Evolutionary conservation across 2,113 vertebrate species (phyloP).

Genomic region (Daubentonia madagascariensis): DNA sequence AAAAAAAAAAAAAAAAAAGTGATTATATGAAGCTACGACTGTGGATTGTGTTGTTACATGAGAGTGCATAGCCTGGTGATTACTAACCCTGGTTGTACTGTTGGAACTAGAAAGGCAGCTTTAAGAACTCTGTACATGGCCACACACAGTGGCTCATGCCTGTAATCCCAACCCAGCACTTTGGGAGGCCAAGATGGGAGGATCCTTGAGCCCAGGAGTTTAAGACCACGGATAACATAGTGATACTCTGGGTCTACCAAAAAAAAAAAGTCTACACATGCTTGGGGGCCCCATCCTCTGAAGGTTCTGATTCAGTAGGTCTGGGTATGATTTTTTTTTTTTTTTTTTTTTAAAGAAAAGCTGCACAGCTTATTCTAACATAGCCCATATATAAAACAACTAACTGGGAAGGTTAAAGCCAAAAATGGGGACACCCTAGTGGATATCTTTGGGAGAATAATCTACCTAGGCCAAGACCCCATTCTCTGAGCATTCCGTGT

Average conservation of each 20-base stretch:
- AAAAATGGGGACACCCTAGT: not conserved
- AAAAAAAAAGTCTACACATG: too few species aligned
- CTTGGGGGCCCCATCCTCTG: not conserved
- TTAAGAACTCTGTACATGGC: not conserved
- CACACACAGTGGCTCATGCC: too few species aligned
- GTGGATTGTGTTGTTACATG: not conserved
- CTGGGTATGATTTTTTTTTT: not conserved
- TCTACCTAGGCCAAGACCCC: not conserved
- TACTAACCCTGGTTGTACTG: not conserved
- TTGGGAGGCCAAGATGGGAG: too few species aligned
- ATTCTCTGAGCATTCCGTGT: not conserved
- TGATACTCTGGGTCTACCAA: too few species aligned
- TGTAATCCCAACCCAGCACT: too few species aligned
- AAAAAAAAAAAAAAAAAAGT: not conserved
- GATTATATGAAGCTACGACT: not conserved
- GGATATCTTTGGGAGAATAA: not conserved
- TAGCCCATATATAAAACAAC: not conserved
- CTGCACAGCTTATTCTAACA: not conserved
- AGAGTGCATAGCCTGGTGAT: not conserved
- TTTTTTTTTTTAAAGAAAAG: not conserved
- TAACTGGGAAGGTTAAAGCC: not conserved
- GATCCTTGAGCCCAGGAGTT: too few species aligned
- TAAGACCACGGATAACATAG: too few species aligned
- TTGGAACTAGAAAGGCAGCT: not conserved
- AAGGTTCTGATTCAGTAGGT: not conserved